Base-by-base conservation (phyloP, 2,888 invertebrate species). In the Epinotia bilunana region DNA sequence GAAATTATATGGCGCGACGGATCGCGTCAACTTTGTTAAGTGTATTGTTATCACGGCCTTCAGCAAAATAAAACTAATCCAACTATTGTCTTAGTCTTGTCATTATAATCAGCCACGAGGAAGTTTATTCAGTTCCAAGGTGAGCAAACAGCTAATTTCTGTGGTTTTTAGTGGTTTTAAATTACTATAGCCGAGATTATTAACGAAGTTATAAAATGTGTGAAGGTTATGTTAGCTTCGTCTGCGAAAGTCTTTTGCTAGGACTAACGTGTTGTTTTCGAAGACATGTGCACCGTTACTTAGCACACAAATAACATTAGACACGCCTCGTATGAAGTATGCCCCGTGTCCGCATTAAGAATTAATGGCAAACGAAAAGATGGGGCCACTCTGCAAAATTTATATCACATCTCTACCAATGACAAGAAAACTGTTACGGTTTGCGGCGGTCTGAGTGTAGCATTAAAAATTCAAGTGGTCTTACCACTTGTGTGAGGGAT, bases 391-490 rank as follows among this genome's bases (percentile, higher is more conserved):
- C 93, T 93, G 91, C 93, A 94, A 94, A 93, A 94, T 94, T 93
- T 94, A 94, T 94, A 87, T 92, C 93, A 91, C 94, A 94, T 92
- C 92, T 93, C 91, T 85, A 87, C 91, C 91, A 93, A 94, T 93
- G 94, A 94, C 94, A 94, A 94, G 94, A 93, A 93, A 93, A 94
- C 94, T 94, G 94, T 94, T 94, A 93, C 94, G 94, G 93, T 92
- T 92, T 93, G 93, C 93, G 93, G 87, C 92, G 93, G 93, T 90
- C 94, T 93, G 94, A 94, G 94, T 94, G 94, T 94, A 91, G 89
- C 92, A 94, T 94, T 94, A 94, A 94, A 94, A 91, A 94, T 94
- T 93, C 93, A 94, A 81, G 84, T 88, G 91, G 87, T 90, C 93
- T 93, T 93, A 93, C 93, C 93, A 92, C 93, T 94, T 94, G 92